Evolutionary conservation across 2,113 vertebrate genomes (phyloP), one percentile per base, ranked within the genome.

Genomic region (Peromyscus polionotus): DNA sequence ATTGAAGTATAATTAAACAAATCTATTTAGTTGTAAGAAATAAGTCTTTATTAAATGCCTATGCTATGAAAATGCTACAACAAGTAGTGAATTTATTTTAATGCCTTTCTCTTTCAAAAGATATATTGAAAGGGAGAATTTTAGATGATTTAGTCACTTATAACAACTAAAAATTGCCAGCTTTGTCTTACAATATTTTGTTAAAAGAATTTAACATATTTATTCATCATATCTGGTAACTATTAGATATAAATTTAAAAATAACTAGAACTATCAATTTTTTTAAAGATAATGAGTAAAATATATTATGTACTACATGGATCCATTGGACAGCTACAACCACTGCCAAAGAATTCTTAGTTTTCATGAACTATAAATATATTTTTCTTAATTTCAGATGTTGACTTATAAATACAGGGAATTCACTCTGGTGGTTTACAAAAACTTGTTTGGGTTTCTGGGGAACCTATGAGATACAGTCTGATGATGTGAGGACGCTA

Each of bases 221-320:
- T 31, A 73, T 80, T 59, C 1, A 61, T 81, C 7, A 89, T 67
- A 4, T 1, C 26, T 80, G 20, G 1, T 87, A 31, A 92, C 76
- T 39, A 68, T 45, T 91, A 28, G 14, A 51, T 65, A 17, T 57
- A 61, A 33, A 36, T 86, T 93, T 39, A 22, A 75, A 89, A 83
- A 57, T 5, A 80, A 45, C 7, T 80, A 45, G 24, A 90, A 61
- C 92, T 31, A 10, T 79, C 75, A 57, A 0, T 87, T 59, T 93
- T 93, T 81, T 93, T 61, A 42, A 68, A 87, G 59, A 19, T 39
- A 88, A 33, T 57, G 65, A 42, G 42, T 85, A 93, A 96, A 91
- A 5, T 63, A 51, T 76, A 70, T 70, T 48, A 70, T 42, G 31
- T 76, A 68, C 33, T 92, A 0, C 2, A 5, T 89, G 72, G 83